Evolutionary conservation across 2,797 vertebrate genomes (phyloP).

Genomic region (Borostomias antarcticus): DNA sequence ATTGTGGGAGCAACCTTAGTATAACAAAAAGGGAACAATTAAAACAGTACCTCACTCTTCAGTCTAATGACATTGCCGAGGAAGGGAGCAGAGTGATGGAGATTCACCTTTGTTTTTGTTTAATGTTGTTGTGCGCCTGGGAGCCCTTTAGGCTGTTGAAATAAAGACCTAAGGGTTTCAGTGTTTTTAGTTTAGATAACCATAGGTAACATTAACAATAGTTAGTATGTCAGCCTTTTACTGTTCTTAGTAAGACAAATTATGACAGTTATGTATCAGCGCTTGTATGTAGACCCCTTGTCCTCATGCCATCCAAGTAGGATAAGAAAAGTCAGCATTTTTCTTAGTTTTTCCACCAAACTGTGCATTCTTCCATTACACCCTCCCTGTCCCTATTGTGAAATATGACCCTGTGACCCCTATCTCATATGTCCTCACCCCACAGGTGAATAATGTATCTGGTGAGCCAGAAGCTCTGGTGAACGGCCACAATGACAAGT

Average conservation of each 20-base stretch:
- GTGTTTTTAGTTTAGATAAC: no score
- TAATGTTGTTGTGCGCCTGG: no score
- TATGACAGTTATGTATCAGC: no score
- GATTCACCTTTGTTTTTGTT: no score
- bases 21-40: neutral
- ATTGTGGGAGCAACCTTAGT: slow-evolving; percentile 10
- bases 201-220: no score
- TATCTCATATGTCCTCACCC: neutral
- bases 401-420: neutral
- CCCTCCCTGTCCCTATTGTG: neutral
- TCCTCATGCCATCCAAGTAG: no score
- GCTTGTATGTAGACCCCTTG: no score
- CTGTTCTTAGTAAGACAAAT: no score
- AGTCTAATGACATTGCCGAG: neutral
- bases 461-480: slow-evolving; percentile 68
- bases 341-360: no score
- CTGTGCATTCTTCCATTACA: neutral
- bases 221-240: no score
- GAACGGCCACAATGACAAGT: slow-evolving; percentile 69
- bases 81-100: neutral
- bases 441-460: slow-evolving; percentile 85
- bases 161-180: neutral
- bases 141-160: no score
- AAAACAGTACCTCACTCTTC: neutral
- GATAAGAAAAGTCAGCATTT: neutral